These are phyloP conservation scores for Periparus ater DNA, from an alignment of 2,797 vertebrate species.

Conservation along the genomic window DNA sequence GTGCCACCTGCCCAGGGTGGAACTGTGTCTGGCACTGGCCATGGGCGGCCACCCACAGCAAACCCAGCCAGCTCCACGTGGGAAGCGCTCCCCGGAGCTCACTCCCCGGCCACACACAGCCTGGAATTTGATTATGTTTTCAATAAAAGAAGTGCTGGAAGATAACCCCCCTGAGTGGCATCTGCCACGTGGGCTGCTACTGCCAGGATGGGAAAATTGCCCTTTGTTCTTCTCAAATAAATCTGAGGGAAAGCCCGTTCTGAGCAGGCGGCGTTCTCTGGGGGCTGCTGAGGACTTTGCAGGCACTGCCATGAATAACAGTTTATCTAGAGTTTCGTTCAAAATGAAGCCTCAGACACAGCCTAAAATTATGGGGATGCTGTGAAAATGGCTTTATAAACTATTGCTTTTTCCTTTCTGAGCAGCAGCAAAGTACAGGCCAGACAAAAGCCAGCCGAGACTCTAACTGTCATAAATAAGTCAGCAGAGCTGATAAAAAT, in stretches of 20 bases:
- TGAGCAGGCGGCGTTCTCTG: constrained; percentile 27
- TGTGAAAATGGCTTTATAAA: constrained; percentile 61
- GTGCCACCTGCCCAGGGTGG: not conserved
- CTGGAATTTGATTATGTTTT: not conserved
- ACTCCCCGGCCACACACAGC: fast-evolving
- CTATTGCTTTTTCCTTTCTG: constrained; percentile 7
- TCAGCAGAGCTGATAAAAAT: constrained; percentile 63
- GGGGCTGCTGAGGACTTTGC: constrained; percentile 52
- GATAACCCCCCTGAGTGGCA: not conserved
- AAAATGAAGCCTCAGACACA: constrained; percentile 48
- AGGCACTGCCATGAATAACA: constrained; percentile 52
- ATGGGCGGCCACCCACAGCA: fast-evolving
- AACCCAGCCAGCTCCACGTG: fast-evolving
- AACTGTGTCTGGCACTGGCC: fast-evolving
- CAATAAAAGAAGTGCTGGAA: not conserved
- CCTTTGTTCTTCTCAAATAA: constrained; percentile 51
- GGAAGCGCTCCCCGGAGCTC: not conserved
- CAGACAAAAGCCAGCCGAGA: constrained; percentile 29
- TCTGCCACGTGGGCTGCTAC: not conserved
- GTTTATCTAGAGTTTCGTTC: constrained; percentile 58
- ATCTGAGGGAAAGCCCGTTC: constrained; percentile 39
- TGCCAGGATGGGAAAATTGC: constrained; percentile 37
- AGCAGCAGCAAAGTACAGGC: constrained; percentile 2
- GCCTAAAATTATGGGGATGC: constrained; percentile 46
- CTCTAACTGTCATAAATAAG: constrained; percentile 61